A percentile compares a stretch with the other conserved stretches of the same genome.
Evolutionary conservation across 2,113 vertebrate genomes (phyloP).

Genomic region (Struthio camelus): DNA sequence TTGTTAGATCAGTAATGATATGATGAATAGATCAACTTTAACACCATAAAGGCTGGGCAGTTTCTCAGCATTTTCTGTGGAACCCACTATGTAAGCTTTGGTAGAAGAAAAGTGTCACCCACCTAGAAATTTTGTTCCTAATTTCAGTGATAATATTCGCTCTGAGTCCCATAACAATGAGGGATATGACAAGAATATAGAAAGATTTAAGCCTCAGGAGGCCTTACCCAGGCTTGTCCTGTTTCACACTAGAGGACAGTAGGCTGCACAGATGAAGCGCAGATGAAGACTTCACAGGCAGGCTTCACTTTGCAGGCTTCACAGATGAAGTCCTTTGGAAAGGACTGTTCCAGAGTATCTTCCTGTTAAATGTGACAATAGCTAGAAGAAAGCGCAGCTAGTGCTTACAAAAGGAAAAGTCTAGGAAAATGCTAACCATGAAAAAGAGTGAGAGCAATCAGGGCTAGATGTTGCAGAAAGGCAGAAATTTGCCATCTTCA

Average conservation of each 20-base stretch:
- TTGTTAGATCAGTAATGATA: rapidly evolving
- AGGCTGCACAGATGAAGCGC: not conserved
- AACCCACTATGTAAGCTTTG: not conserved
- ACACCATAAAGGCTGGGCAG: not conserved
- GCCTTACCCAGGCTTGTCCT: not conserved
- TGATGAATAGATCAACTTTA: too few relatives aligned
- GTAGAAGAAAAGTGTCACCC: not conserved
- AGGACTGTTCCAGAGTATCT: not conserved
- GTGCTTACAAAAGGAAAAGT: not conserved
- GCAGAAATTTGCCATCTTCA: not conserved
- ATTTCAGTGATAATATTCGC: not conserved
- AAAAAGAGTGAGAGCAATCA: not conserved
- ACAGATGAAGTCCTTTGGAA: not conserved
- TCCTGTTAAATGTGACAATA: not conserved
- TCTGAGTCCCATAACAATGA: not conserved
- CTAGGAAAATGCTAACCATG: not conserved
- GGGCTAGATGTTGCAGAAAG: not conserved
- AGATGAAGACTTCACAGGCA: too few relatives aligned
- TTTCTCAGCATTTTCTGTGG: not conserved
- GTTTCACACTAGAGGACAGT: not conserved
- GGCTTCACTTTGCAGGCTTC: not conserved
- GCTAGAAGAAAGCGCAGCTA: not conserved
- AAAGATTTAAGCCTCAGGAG: not conserved
- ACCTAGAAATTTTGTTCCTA: not conserved
- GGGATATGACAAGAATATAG: not conserved